Evolutionary conservation across 2,113 vertebrate species (phyloP).

Genomic region (Puntigrus tetrazona): DNA sequence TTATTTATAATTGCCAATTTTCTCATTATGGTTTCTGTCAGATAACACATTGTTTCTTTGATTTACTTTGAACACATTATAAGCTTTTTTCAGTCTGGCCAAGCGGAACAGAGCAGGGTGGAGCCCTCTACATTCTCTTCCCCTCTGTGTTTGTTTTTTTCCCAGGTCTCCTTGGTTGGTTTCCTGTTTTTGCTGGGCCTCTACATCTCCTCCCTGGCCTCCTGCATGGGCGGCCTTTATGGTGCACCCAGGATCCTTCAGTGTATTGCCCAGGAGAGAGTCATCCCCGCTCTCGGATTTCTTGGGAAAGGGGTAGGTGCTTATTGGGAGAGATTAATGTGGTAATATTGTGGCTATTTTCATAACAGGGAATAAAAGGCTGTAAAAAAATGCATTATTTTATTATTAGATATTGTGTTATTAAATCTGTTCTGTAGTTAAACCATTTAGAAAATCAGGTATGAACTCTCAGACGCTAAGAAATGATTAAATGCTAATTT

Average conservation of each 20-base stretch:
- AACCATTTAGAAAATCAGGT: neutral
- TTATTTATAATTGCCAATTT: neutral
- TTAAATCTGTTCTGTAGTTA: neutral
- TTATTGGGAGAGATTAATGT: neutral
- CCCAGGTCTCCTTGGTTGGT: slow-evolving; percentile 95
- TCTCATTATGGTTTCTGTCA: neutral
- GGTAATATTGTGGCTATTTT: neutral
- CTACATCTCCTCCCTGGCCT: slow-evolving; percentile 96
- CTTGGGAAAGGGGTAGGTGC: slow-evolving; percentile 86
- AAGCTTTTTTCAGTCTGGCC: slow-evolving; percentile 66
- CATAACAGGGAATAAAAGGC: neutral
- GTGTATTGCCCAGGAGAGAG: slow-evolving; percentile 93
- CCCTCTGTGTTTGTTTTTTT: slow-evolving; percentile 74
- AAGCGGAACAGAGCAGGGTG: slow-evolving; percentile 72
- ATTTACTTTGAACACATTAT: slow-evolving; percentile 27
- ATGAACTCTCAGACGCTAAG: neutral
- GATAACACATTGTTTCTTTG: neutral
- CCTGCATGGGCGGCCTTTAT: slow-evolving; percentile 96
- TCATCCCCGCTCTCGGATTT: slow-evolving; percentile 84
- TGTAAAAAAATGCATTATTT: neutral
- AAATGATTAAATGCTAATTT: neutral
- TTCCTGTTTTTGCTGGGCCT: slow-evolving; percentile 95
- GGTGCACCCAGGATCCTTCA: slow-evolving; percentile 96
- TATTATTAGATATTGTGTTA: too few relatives aligned
- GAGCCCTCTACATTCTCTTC: slow-evolving; percentile 70